These are phyloP conservation scores for Melangyna quadrimaculata DNA, from an alignment of 2,888 invertebrate species.

Conservation along the genomic window DNA sequence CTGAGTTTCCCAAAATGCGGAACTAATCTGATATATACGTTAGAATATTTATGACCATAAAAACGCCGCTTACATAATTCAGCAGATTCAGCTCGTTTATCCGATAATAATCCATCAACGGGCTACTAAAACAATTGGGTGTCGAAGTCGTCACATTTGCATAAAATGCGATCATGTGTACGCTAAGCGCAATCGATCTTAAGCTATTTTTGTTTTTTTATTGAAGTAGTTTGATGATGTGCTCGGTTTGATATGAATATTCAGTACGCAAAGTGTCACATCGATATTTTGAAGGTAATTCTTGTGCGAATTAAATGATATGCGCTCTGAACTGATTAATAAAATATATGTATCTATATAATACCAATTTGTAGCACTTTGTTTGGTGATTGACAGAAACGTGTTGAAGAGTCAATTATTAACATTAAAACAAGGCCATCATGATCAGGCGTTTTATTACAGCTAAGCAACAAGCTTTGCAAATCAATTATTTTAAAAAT, in stretches of 20 bases:
- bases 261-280: constrained; percentile 54
- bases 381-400: constrained; percentile 26
- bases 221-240: constrained; percentile 58
- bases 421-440: constrained; percentile 52
- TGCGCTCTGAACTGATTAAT: constrained; percentile 22
- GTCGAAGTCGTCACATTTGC: constrained; percentile 28
- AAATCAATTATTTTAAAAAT: constrained; percentile 11
- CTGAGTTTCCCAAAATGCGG: constrained; percentile 53
- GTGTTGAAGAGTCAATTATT: constrained; percentile 32
- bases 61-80: constrained; percentile 60
- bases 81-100: constrained; percentile 42
- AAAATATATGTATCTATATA: neutral
- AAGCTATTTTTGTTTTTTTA: constrained; percentile 41
- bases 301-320: constrained; percentile 42
- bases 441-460: constrained; percentile 35
- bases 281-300: constrained; percentile 62
- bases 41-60: constrained; percentile 12
- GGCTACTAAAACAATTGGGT: constrained; percentile 50
- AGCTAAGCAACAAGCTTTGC: constrained; percentile 44
- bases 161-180: constrained; percentile 31
- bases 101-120: constrained; percentile 41
- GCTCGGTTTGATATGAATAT: constrained; percentile 57
- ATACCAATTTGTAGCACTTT: neutral
- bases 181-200: constrained; percentile 47
- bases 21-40: constrained; percentile 32